Conservation (phyloP, 2,888 invertebrate genomes). For the Nemurella pictetii region DNA sequence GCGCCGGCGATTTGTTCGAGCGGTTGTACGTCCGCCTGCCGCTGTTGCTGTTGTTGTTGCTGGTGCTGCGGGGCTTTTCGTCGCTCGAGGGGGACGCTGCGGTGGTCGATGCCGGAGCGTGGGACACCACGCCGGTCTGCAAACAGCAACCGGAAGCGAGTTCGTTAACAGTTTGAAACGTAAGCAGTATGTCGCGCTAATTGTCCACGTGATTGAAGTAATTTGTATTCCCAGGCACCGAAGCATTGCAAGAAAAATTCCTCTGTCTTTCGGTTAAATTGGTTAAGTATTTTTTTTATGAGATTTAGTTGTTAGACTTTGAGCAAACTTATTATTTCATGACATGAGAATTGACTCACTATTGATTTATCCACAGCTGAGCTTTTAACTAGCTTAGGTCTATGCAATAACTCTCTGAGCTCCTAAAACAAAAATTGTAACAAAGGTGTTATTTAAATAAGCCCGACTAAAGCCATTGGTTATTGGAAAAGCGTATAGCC, state of each 20-base stretch:
- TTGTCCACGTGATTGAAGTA: no score
- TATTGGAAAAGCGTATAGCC: not conserved
- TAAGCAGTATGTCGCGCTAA: not conserved
- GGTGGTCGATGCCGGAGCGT: conserved; percentile 17
- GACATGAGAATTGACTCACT: conserved; percentile 8
- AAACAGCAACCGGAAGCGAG: not conserved
- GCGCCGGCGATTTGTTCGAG: conserved; percentile 21
- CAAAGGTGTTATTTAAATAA: not conserved
- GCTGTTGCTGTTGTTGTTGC: conserved; percentile 31
- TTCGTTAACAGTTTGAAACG: not conserved
- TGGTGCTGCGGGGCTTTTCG: not conserved
- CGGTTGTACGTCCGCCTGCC: conserved; percentile 30
- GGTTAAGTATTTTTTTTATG: not conserved
- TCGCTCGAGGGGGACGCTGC: not conserved
- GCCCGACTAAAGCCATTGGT: not conserved
- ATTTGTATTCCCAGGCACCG: not conserved
- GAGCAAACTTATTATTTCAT: not conserved
- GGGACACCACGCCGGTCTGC: conserved; percentile 27
- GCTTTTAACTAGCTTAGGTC: conserved; percentile 7
- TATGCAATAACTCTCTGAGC: conserved; percentile 19
- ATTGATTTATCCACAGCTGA: not conserved
- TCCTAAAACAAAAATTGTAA: conserved; percentile 18
- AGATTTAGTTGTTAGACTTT: not conserved
- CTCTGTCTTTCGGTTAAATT: not conserved
- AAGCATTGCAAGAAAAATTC: conserved; percentile 7